Evolutionary conservation across 2,113 vertebrate genomes (phyloP).

Genomic region (Chlorocebus sabaeus): DNA sequence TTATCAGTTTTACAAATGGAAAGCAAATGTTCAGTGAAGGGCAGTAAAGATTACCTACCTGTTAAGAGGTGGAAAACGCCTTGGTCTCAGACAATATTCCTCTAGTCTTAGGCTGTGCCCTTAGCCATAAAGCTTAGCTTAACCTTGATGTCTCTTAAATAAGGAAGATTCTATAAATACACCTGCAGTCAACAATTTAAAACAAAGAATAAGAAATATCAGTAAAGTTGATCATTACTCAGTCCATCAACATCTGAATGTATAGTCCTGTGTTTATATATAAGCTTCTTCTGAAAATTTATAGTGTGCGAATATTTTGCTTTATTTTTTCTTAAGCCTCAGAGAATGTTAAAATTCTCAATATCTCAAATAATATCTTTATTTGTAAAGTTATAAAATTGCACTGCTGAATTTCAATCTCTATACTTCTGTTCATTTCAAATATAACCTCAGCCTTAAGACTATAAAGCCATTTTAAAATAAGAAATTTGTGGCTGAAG

Average conservation of each 20-base stretch:
- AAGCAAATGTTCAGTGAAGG: neutral
- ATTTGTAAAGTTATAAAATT: neutral
- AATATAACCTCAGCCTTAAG: neutral
- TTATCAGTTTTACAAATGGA: neutral
- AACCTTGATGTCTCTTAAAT: neutral
- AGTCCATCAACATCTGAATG: neutral
- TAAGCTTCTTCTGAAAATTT: neutral
- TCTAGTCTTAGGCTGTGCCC: neutral
- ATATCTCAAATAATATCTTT: too few species aligned
- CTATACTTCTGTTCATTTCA: neutral
- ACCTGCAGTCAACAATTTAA: neutral
- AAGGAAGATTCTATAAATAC: neutral
- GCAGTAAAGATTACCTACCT: neutral
- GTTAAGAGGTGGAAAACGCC: rapidly evolving
- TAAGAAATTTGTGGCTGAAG: neutral
- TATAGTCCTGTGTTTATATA: neutral
- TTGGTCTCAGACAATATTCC: neutral
- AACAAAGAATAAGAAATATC: neutral
- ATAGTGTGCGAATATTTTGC: neutral
- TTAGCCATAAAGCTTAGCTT: neutral
- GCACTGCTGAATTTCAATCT: neutral
- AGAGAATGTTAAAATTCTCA: too few species aligned
- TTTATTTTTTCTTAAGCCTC: neutral
- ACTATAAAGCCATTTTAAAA: neutral
- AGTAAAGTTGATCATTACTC: neutral